A percentile compares a stretch with the other conserved stretches of the same genome.
Evolutionary conservation across 2,888 invertebrate genomes (phyloP).

Genomic region (Pristionchus arcanus): DNA sequence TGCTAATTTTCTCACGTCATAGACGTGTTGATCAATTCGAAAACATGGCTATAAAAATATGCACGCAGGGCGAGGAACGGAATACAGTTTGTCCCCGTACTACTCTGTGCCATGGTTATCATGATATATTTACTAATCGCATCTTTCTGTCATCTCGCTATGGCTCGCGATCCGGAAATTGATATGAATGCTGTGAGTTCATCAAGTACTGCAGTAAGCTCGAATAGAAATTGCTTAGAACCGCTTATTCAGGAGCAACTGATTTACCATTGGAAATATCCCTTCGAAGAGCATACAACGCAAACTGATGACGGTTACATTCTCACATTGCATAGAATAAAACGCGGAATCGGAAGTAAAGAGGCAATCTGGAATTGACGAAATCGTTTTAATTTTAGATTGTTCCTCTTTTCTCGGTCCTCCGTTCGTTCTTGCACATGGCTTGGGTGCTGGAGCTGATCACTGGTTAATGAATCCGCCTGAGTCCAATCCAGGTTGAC

Average conservation of each 20-base stretch:
- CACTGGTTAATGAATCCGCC: slow-evolving; percentile 38
- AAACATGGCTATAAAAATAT: too few species aligned
- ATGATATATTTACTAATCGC: too few species aligned
- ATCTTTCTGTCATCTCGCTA: too few species aligned
- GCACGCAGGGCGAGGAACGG: too few species aligned
- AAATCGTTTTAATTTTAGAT: neutral
- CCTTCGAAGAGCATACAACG: neutral
- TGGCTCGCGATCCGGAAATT: neutral
- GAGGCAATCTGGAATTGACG: neutral
- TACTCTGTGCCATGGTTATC: too few species aligned
- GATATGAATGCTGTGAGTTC: neutral
- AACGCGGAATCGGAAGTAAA: neutral
- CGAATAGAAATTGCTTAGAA: neutral
- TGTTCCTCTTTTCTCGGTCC: neutral
- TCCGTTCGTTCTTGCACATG: neutral
- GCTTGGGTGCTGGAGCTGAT: slow-evolving; percentile 8
- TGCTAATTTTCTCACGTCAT: too few species aligned
- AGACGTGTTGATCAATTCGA: too few species aligned
- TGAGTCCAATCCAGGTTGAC: neutral
- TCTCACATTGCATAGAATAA: neutral
- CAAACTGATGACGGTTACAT: neutral
- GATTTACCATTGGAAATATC: neutral
- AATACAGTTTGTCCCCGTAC: too few species aligned
- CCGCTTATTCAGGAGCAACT: neutral
- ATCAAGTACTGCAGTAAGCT: neutral